These are phyloP conservation scores for Epicauta chinensis DNA, from an alignment of 1,140 invertebrate species.

Conservation along the genomic window DNA sequence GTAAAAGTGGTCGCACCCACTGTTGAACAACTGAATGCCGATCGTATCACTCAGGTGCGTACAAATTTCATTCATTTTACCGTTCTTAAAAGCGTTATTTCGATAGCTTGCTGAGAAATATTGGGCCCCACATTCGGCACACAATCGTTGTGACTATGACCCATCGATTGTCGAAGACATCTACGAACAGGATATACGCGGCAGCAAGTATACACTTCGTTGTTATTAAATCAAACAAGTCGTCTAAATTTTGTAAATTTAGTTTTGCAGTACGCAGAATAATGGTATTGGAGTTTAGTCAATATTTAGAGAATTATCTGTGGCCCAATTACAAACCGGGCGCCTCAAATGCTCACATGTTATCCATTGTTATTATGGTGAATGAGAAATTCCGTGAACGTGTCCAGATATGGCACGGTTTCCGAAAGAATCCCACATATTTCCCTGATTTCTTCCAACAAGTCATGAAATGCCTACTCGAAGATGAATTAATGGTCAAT, in stretches of 20 bases:
- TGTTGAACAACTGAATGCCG: conserved; percentile 70
- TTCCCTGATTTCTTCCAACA: conserved; percentile 86
- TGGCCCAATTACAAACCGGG: conserved; percentile 88
- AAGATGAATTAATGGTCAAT: conserved; percentile 44
- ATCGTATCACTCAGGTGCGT: conserved; percentile 63
- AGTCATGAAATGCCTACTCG: conserved; percentile 67
- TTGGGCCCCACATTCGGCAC: conserved; percentile 75
- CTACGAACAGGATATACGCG: conserved; percentile 72
- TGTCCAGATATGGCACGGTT: conserved; percentile 92
- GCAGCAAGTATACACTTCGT: conserved; percentile 63
- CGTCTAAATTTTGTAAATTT: conserved; percentile 37
- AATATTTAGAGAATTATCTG: conserved; percentile 94
- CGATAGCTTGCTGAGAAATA: conserved; percentile 80
- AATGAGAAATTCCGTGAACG: conserved; percentile 98
- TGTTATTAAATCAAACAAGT: too few relatives aligned
- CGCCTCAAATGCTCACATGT: conserved; percentile 73
- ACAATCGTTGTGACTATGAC: conserved; percentile 64
- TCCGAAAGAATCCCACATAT: conserved; percentile 71
- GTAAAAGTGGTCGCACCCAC: conserved; percentile 49
- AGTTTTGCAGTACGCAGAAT: conserved; percentile 81
- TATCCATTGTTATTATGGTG: conserved; percentile 95
- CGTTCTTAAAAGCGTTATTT: conserved; percentile 27
- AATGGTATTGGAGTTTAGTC: conserved; percentile 95
- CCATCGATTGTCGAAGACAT: conserved; percentile 71
- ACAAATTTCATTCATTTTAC: conserved; percentile 17